Evolutionary conservation across 2,797 vertebrate species (phyloP), one percentile per base, ranked within the genome.

Genomic region (Gambelia wislizenii): DNA sequence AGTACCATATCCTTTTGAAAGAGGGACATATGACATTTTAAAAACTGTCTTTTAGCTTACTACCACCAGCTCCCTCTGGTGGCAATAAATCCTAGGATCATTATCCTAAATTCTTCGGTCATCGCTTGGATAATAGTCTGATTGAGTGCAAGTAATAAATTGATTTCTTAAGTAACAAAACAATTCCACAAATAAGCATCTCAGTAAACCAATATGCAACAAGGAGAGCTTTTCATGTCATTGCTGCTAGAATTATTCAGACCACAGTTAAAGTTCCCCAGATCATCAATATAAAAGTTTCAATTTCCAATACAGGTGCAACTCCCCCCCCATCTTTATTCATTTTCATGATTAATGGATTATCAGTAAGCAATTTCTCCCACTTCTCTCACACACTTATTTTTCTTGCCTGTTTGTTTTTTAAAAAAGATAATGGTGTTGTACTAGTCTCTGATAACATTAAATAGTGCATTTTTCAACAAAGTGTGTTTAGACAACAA

Each of bases 241-340:
- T 18, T 42, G 81, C 12, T 0, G 67, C 59, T 72, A 79, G 86
- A 91, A 70, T 54, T 52, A 36, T 18, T 36, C 36, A 56, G 22
- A 39, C 27, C 56, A 84, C 87, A 79, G 64, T 84, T 91, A 47
- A 77, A 39, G 76, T 78, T 61, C 54, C 76, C 85, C 89, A 88
- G 54, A 85, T 87, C 78, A 47, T 0, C 61, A 92, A 92, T 93
- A 93, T 86, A 88, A 61, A 83, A 91, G 89, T 89, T 86, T 89
- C 86, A 33, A 33, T 92, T 93, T 92, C 86, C 82, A 72, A 79
- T 87, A 91, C 88, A 95, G 95, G 95, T 95, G 95, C 91, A 95
- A 93, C 92, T 83, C 90, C 91, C 83, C 76, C 85, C 77, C 16
- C 25, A 91, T 85, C 69, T 80, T 70, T 61, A 77, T 74, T 91